These are phyloP conservation scores for Drosophila gaucha DNA, from an alignment of 2,888 invertebrate genomes.

Conservation along the genomic window DNA sequence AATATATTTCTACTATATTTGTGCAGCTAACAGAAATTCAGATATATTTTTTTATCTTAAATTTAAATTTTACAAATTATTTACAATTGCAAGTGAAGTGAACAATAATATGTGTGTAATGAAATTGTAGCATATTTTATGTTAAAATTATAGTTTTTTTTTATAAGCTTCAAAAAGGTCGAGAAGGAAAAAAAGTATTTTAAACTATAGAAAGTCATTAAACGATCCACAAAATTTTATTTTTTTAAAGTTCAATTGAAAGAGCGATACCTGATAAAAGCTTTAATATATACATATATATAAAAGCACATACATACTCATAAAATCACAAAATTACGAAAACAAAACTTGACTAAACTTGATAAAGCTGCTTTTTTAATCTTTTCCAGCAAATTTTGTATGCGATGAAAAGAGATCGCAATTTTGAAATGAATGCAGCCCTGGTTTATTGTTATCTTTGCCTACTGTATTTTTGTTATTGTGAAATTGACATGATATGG, in stretches of 20 bases:
- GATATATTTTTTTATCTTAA: neutral
- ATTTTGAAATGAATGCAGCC: slow-evolving; percentile 1
- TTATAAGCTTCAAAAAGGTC: too few relatives aligned
- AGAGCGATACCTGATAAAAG: neutral
- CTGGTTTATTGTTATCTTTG: slow-evolving; percentile 12
- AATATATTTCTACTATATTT: neutral
- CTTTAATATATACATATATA: neutral
- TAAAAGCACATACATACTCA: neutral
- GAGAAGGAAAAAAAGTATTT: too few relatives aligned
- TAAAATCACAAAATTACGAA: neutral
- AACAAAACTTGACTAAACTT: slow-evolving; percentile 14
- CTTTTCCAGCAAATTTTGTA: neutral
- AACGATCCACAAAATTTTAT: neutral
- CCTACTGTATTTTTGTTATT: slow-evolving; percentile 6
- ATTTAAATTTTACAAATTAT: neutral
- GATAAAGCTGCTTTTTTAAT: slow-evolving; percentile 16
- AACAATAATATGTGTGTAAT: neutral
- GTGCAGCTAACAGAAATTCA: neutral
- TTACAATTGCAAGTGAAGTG: neutral
- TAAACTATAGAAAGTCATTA: too few relatives aligned
- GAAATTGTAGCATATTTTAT: too few relatives aligned
- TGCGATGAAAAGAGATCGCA: neutral
- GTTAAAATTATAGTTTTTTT: too few relatives aligned
- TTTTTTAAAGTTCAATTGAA: neutral
- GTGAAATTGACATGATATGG: slow-evolving; percentile 28